Conservation (phyloP, 2,113 vertebrate species). For the Epinephelus moara region DNA sequence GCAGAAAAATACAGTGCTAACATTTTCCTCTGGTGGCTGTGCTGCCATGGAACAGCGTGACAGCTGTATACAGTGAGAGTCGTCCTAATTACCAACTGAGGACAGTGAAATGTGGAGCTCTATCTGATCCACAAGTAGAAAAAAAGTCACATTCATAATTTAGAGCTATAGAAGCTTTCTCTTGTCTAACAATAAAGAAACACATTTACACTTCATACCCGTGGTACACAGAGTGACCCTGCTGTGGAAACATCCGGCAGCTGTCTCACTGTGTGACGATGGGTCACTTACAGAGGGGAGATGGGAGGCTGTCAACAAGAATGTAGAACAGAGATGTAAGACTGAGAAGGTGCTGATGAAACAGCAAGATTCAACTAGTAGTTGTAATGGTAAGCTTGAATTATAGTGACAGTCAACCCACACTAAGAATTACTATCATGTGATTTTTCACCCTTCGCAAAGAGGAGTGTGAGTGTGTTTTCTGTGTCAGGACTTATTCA, state of each 20-base stretch:
- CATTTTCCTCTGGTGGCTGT: too few relatives aligned
- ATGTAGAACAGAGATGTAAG: constrained; percentile 11
- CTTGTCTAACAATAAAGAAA: constrained; percentile 60
- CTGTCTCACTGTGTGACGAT: background rate
- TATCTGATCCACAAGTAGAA: constrained; percentile 32
- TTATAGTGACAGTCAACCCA: background rate
- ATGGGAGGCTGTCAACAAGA: background rate
- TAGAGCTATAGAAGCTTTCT: constrained; percentile 58
- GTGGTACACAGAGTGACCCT: constrained; percentile 1
- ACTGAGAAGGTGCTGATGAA: background rate
- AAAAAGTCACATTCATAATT: constrained; percentile 58
- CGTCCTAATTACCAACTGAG: constrained; percentile 20
- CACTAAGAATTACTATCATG: background rate
- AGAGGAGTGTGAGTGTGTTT: background rate
- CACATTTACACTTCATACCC: constrained; percentile 61
- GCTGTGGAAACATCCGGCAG: constrained; percentile 6
- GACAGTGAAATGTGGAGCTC: constrained; percentile 28
- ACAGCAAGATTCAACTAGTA: background rate
- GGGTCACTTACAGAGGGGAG: constrained; percentile 5
- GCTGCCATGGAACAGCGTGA: background rate
- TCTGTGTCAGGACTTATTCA: constrained; percentile 6
- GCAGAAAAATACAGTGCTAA: too few relatives aligned
- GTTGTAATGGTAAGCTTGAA: too few relatives aligned
- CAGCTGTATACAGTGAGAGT: background rate
- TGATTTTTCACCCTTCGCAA: too few relatives aligned